Percentiles rank a stretch among this genome's conserved stretches.
Conservation (phyloP, 2,888 invertebrate genomes). For the Eupithecia vulgata region DNA sequence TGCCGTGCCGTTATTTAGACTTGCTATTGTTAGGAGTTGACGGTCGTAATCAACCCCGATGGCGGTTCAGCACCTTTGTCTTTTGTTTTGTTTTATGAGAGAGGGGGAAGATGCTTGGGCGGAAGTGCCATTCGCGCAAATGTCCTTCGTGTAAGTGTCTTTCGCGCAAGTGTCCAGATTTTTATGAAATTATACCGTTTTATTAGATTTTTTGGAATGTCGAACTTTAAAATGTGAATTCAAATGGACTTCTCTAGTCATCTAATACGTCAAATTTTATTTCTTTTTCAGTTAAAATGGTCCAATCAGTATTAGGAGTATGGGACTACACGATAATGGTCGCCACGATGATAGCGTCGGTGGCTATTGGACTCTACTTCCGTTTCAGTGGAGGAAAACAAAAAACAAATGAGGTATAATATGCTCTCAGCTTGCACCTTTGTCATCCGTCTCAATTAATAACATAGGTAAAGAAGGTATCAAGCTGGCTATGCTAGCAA, state of each 20-base stretch:
- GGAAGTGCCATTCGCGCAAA: too few species aligned
- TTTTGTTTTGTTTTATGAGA: too few species aligned
- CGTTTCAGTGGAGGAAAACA: conserved; percentile 93
- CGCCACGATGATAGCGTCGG: conserved; percentile 87
- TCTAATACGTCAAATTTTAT: not conserved
- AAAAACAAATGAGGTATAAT: conserved; percentile 89
- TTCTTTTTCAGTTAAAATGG: conserved; percentile 51
- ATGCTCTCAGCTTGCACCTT: not conserved
- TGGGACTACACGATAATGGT: conserved; percentile 91
- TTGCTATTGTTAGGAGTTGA: too few species aligned
- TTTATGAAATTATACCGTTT: too few species aligned
- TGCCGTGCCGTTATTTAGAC: too few species aligned
- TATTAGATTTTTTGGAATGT: too few species aligned
- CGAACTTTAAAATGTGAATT: too few species aligned
- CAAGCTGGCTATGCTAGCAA: not conserved
- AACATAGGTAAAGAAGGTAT: not conserved
- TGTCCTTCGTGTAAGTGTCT: too few species aligned
- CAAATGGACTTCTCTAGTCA: not conserved
- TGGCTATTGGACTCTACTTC: conserved; percentile 92
- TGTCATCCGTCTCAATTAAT: not conserved
- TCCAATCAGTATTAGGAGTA: conserved; percentile 78
- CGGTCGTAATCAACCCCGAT: too few species aligned
- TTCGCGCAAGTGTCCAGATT: too few species aligned
- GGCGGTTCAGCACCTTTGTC: too few species aligned
- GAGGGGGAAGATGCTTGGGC: too few species aligned